Conservation (phyloP, 2,888 invertebrate genomes). For the Chymomyza amoena region DNA sequence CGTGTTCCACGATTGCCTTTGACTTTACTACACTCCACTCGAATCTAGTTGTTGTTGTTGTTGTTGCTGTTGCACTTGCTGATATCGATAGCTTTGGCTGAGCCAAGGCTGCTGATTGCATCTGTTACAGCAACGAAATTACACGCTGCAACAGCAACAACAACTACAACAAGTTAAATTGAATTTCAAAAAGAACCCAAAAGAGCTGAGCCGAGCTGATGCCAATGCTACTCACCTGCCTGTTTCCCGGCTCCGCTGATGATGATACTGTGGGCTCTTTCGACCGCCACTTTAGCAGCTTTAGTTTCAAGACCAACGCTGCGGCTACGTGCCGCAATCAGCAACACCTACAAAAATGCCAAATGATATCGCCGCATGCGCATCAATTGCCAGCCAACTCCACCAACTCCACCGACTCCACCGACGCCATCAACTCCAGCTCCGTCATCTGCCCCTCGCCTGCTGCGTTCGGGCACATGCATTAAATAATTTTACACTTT, state of each 20-base stretch:
- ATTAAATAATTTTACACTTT: constrained; percentile 75
- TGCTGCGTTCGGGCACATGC: constrained; percentile 55
- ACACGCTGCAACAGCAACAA: constrained; percentile 55
- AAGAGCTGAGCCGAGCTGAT: neutral
- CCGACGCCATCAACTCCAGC: constrained; percentile 1
- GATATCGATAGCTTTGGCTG: constrained; percentile 71
- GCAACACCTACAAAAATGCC: constrained; percentile 70
- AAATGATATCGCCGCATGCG: constrained; percentile 66
- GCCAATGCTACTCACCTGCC: constrained; percentile 32
- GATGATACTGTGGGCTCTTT: constrained; percentile 11
- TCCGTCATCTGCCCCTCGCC: neutral
- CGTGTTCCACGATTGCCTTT: constrained; percentile 74
- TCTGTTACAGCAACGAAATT: constrained; percentile 70
- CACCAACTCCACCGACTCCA: constrained; percentile 15
- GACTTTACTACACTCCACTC: constrained; percentile 45
- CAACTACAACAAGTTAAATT: constrained; percentile 53
- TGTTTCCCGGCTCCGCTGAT: constrained; percentile 7
- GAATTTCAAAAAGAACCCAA: constrained; percentile 43
- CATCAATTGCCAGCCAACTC: constrained; percentile 56
- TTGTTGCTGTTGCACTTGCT: constrained; percentile 30
- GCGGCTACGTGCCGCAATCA: constrained; percentile 68
- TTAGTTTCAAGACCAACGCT: constrained; percentile 52
- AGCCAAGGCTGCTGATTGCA: constrained; percentile 65
- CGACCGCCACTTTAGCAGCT: constrained; percentile 25
- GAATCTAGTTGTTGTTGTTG: constrained; percentile 19